Base-by-base conservation (phyloP, 2,113 vertebrate species). In the Poeciliopsis turrubarensis region DNA sequence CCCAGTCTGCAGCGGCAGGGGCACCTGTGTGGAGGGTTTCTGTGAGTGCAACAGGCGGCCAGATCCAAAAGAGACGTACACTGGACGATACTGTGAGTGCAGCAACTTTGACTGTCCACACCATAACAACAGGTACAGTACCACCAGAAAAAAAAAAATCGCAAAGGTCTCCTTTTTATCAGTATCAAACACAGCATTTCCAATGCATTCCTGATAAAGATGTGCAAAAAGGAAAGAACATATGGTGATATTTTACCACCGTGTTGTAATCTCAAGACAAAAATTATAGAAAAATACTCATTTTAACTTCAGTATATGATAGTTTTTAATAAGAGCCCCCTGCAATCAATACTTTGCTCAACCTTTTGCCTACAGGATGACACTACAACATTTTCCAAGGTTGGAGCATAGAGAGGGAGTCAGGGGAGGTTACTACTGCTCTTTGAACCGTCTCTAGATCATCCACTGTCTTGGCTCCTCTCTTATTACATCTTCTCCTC, bases 1-100 rank as follows among this genome's bases (percentile, higher is more conserved):
- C 11, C 78, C 65, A 0, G 68, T 86, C 54, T 92, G 89, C 79
- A 85, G 81, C 1, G 13, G 71, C 5, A 78, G 70, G 15, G 89
- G 89, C 4, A 19, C 9, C 0, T 91, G 92, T 1, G 61, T 68
- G 30, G 67, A 30, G 1, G 86, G 83, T 15, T 22, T 3, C 61
- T 92, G 92, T 41, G 29, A 71, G 25, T 93, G 89, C 6, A 0
- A 65, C 0, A 9, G 0, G 0, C 47, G 14, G 31, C 30, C 0
- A 65, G 67, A 85, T 65, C 83, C 73, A 1, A 5, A 31, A 4
- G 73, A 86, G 64, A 32, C 1, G 1, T 82, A 82, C 78, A 60
- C 0, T 0, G 82, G 89, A 51, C 2, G 0, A 12, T 90, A 39
- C 67, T 92, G 90, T 44, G 60, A 92, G 71, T 92, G 89, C 84